Evolutionary conservation across 1,140 invertebrate species (phyloP).

Genomic region (Drosophila kikkawai): DNA sequence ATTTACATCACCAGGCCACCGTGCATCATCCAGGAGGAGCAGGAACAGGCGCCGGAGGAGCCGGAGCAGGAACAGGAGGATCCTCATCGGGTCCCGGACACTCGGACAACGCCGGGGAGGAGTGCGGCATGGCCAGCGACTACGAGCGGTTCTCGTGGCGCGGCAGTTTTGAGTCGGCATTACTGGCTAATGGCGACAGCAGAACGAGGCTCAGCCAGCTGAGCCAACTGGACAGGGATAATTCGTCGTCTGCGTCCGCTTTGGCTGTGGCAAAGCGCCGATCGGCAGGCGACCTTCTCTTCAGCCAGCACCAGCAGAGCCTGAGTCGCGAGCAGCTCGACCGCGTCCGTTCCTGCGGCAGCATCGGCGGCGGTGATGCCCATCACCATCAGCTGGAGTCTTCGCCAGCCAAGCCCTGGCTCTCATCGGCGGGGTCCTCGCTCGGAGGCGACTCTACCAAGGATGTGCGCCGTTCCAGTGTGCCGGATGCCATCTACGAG

Average conservation of each 20-base stretch:
- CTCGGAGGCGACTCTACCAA: slow-evolving; percentile 69
- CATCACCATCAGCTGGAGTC: slow-evolving; percentile 86
- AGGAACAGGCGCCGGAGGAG: not conserved
- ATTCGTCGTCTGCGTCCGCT: slow-evolving; percentile 88
- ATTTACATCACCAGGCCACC: slow-evolving; percentile 72
- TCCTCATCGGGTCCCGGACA: slow-evolving; percentile 13
- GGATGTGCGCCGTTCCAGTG: slow-evolving; percentile 87
- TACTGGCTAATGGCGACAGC: slow-evolving; percentile 92
- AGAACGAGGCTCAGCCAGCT: slow-evolving; percentile 90
- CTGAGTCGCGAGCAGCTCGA: slow-evolving; percentile 91
- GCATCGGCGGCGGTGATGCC: slow-evolving; percentile 89
- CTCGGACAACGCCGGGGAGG: slow-evolving; percentile 87
- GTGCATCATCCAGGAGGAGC: slow-evolving; percentile 84
- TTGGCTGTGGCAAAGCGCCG: slow-evolving; percentile 90
- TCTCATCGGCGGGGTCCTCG: slow-evolving; percentile 69
- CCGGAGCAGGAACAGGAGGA: slow-evolving; percentile 21
- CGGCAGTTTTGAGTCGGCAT: slow-evolving; percentile 94
- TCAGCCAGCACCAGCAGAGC: slow-evolving; percentile 91
- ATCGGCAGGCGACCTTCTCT: slow-evolving; percentile 91
- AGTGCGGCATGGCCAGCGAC: slow-evolving; percentile 91
- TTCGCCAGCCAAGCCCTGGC: slow-evolving; percentile 86
- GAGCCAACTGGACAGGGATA: slow-evolving; percentile 87
- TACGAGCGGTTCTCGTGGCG: slow-evolving; percentile 95
- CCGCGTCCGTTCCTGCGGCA: slow-evolving; percentile 92
- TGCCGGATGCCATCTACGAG: slow-evolving; percentile 89